phyloP scores from a whole-genome alignment of 1,140 invertebrate genomes.

The Trachymyrmex septentrionalis region DNA sequence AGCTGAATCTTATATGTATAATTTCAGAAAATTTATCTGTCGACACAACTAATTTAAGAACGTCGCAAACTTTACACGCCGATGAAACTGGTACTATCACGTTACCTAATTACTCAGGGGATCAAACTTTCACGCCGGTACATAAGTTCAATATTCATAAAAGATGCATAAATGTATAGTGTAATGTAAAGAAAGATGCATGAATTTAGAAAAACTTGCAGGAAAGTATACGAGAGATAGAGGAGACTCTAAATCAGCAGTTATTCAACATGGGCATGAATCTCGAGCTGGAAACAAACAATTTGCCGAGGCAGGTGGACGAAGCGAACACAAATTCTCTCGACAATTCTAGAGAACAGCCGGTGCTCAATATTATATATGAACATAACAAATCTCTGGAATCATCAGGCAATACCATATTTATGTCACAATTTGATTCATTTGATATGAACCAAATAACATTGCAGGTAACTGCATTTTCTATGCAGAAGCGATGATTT shows the following conservation, averaged over 20 bases:
- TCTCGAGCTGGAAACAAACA: conserved; percentile 68
- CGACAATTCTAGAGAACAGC: conserved; percentile 70
- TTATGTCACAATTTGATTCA: conserved; percentile 78
- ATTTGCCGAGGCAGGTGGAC: conserved; percentile 68
- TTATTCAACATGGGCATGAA: conserved; percentile 82
- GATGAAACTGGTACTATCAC: conserved; percentile 84
- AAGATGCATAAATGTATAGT: background rate
- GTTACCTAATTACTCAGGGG: conserved; percentile 80
- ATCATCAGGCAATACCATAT: conserved; percentile 70
- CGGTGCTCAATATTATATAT: conserved; percentile 81
- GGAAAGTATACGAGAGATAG: conserved; percentile 84
- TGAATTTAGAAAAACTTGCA: conserved; percentile 65
- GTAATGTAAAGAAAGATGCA: background rate
- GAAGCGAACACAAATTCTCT: conserved; percentile 62
- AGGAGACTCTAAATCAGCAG: conserved; percentile 85
- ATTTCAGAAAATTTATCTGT: conserved; percentile 75
- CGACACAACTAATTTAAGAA: conserved; percentile 73
- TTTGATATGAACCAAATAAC: conserved; percentile 82
- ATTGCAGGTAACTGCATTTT: conserved; percentile 73
- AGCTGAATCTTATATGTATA: background rate
- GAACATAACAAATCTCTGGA: conserved; percentile 77
- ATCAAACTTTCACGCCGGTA: conserved; percentile 82
- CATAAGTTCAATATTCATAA: conserved; percentile 42
- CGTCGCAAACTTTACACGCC: conserved; percentile 81
- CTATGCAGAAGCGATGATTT: background rate